Base-by-base conservation (phyloP, 2,113 vertebrate species). In the Cairina moschata region DNA sequence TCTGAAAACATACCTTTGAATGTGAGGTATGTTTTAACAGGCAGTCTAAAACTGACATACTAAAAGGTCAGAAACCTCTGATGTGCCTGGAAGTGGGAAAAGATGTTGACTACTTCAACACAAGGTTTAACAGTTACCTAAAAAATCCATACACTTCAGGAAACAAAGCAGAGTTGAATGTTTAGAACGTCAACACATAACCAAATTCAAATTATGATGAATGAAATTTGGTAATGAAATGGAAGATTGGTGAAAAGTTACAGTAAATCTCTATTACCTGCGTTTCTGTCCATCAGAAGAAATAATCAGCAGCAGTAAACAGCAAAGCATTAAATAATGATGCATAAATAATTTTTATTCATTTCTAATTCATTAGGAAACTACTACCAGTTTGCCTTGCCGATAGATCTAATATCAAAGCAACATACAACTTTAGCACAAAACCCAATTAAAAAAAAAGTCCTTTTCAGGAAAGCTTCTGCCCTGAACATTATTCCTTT, bases 221-320 rank as follows among this genome's bases (percentile, higher is more conserved):
- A 88, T 76, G 90, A 40, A 46, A 42, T 10, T 11, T 25, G 50
- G 62, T 74, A 80, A 36, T 63, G 88, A 74, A 78, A 93, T 96
- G 95, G 34, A 93, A 29, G 25, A 28, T 1, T 75, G 38, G 66
- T 44, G 79, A 42, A 29, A 56, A 26, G 38, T 38, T 23, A 78
- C 84, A 74, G 56, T 23, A 55, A 71, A 29, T 60, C 62, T 60
- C 62, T 21, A 5, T 97, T 98, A 98, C 98, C 98, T 98, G 97
- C 42, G 76, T 82, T 62, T 95, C 96, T 77, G 95, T 97, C 97
- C 97, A 34, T 55, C 95, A 74, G 96, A 85, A 96, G 95, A 86
- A 85, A 95, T n/a, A 77, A 56, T 42, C 96, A 97, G 97, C 96
- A 93, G 98, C 97, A 94, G 94, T 62, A 78, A 95, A 94, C 25